Evolutionary conservation across 92 coral and sea anemone genomes (phyloP), one percentile per base, ranked within the genome.

Genomic region (Epizoanthus rinbou): DNA sequence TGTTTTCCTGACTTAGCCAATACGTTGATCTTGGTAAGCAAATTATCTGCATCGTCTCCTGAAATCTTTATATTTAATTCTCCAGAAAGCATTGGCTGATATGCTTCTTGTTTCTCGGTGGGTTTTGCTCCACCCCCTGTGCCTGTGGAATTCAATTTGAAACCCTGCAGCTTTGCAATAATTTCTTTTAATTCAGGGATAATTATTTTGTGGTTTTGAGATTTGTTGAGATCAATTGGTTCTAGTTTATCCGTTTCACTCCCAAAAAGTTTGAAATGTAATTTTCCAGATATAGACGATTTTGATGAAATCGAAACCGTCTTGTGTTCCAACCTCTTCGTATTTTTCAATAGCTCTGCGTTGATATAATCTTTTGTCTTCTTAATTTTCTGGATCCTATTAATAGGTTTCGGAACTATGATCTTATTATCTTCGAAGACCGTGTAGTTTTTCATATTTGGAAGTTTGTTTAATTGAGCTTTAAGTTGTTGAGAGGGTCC

Each of bases 41-140:
- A 31, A 6, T 18, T 0, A n/a, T 45, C 19, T 45, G 31, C 76
- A 71, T 45, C 76, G 22, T 43, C 76, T 43, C 47, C 76, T 9
- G 76, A 47, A 41, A 71, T 71, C 33, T 45, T 71, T 39, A 71
- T 71, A 37, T 74, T 74, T 18, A 74, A 2, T 8, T 74, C 80
- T 31, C 80, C 80, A 74, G 64, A 23, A 3, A 54, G 16, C 47
- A 74, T 3, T n/a, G 45, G 24, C 4, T 52, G 80, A 74, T 13
- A 31, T 16, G 31, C 28, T 7, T 15, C 21, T 74, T 74, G 80
- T 31, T 74, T 74, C 10, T 31, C 22, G 28, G 16, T 9, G 6
- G 5, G 5, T 56, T 23, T 13, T 16, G 9, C 28, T 74, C 39
- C 28, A 6, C 1, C 0, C 0, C 13, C 37, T 57, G 0, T 19